A percentile compares a stretch with the other conserved stretches of the same genome.
phyloP scores from a whole-genome alignment of 2,888 invertebrate species.

The Tromatobia lineatoria region DNA sequence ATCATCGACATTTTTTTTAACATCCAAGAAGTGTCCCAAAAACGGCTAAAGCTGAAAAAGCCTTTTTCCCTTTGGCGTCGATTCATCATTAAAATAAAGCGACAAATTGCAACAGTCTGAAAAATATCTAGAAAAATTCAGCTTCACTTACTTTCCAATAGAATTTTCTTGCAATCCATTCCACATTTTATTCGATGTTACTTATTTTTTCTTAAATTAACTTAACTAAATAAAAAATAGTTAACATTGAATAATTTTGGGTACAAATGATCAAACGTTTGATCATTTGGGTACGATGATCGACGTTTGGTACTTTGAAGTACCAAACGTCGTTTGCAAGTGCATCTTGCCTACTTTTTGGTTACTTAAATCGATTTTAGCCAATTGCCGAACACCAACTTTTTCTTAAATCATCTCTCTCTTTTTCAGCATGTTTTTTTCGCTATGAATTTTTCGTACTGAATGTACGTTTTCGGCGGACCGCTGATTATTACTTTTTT shows the following conservation, averaged over 20 bases:
- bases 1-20: no score
- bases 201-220: neutral
- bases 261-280: conserved; percentile 5
- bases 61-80: neutral
- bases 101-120: conserved; percentile 23
- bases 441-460: neutral
- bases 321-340: neutral
- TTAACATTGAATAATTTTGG: conserved; percentile 8
- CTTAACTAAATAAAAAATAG: neutral
- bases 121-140: conserved; percentile 7
- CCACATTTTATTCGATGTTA: conserved; percentile 1
- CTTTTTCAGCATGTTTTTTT: conserved; percentile 40
- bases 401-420: conserved; percentile 1
- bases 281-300: no score
- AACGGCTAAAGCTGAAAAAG: no score
- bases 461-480: neutral
- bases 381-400: conserved; percentile 18
- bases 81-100: neutral
- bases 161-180: neutral
- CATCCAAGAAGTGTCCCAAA: no score
- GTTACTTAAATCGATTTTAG: conserved; percentile 1
- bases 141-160: conserved; percentile 3
- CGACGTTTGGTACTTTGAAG: neutral
- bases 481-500: neutral
- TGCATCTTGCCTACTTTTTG: neutral